phyloP scores from a whole-genome alignment of 2,888 invertebrate genomes.

The Epistrophella euchroma region DNA sequence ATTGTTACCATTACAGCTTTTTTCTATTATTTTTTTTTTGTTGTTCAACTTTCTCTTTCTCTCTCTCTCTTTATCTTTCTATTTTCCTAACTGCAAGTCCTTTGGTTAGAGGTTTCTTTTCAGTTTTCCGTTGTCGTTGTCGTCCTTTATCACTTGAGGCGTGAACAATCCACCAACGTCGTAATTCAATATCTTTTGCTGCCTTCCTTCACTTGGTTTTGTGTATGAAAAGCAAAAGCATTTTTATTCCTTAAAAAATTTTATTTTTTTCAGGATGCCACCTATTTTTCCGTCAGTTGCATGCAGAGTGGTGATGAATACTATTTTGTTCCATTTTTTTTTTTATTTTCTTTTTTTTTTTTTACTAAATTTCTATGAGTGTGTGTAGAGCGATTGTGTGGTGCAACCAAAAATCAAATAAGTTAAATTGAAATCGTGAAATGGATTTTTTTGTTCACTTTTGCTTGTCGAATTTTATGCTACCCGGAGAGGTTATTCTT shows the following conservation, averaged over 20 bases:
- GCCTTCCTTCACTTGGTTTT: slow-evolving; percentile 31
- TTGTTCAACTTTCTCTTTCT: background rate
- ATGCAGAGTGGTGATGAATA: slow-evolving; percentile 74
- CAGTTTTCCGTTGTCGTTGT: slow-evolving; percentile 42
- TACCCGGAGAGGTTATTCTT: background rate
- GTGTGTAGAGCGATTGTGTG: slow-evolving; percentile 49
- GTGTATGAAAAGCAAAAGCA: slow-evolving; percentile 14
- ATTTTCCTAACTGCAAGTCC: slow-evolving; percentile 19
- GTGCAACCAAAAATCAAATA: slow-evolving; percentile 75
- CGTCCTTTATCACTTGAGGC: slow-evolving; percentile 73
- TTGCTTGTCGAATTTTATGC: slow-evolving; percentile 12
- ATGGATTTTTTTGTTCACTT: slow-evolving; percentile 51
- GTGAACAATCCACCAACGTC: slow-evolving; percentile 72
- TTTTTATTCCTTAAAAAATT: slow-evolving; percentile 19
- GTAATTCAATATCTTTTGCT: slow-evolving; percentile 73
- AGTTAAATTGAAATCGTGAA: slow-evolving; percentile 76
- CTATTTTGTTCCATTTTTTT: slow-evolving; percentile 35
- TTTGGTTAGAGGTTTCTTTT: slow-evolving; percentile 45
- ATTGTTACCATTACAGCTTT: slow-evolving; percentile 69
- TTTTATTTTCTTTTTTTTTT: background rate
- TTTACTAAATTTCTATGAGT: background rate
- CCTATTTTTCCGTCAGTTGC: slow-evolving; percentile 73
- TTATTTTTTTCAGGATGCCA: slow-evolving; percentile 29
- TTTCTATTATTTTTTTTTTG: background rate
- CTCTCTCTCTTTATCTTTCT: slow-evolving; percentile 13